These are phyloP conservation scores for Pectinophora gossypiella DNA, from an alignment of 1,140 invertebrate species.

Conservation along the genomic window DNA sequence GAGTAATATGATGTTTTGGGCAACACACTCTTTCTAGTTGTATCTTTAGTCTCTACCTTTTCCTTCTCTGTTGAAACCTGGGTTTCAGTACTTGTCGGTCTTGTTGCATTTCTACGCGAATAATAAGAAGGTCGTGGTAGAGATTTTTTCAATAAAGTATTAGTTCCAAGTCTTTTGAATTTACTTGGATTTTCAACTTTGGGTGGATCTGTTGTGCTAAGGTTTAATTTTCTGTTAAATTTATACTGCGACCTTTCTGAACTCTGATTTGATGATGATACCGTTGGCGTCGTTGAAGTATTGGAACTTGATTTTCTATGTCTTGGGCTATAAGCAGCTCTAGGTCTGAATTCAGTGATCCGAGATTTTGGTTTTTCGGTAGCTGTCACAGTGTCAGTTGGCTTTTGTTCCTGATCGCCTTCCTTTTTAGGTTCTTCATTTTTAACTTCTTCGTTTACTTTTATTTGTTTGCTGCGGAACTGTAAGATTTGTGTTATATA, in stretches of 20 bases:
- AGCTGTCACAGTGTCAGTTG: slow-evolving; percentile 18
- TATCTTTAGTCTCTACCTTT: background rate
- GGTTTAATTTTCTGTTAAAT: slow-evolving; percentile 56
- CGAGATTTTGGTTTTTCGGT: slow-evolving; percentile 26
- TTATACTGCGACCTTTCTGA: slow-evolving; percentile 40
- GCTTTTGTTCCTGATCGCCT: slow-evolving; percentile 22
- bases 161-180: slow-evolving; percentile 32
- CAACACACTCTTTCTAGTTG: slow-evolving; percentile 20
- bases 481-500: slow-evolving; percentile 16
- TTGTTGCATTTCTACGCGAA: slow-evolving; percentile 23
- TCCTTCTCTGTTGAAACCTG: slow-evolving; percentile 4
- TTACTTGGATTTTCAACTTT: slow-evolving; percentile 25
- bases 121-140: slow-evolving; percentile 28
- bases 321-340: slow-evolving; percentile 42
- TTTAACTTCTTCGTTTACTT: slow-evolving; percentile 19
- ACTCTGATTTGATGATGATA: slow-evolving; percentile 21
- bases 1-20: slow-evolving; percentile 58
- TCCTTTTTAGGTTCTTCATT: slow-evolving; percentile 28
- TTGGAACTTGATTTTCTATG: slow-evolving; percentile 36
- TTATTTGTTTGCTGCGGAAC: slow-evolving; percentile 28
- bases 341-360: slow-evolving; percentile 34
- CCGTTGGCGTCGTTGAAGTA: slow-evolving; percentile 22
- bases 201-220: slow-evolving; percentile 34
- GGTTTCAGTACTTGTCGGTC: slow-evolving; percentile 16
- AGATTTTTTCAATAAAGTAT: slow-evolving; percentile 35